Conservation (phyloP, 2,888 invertebrate genomes). For the Allolobophora icterica region DNA sequence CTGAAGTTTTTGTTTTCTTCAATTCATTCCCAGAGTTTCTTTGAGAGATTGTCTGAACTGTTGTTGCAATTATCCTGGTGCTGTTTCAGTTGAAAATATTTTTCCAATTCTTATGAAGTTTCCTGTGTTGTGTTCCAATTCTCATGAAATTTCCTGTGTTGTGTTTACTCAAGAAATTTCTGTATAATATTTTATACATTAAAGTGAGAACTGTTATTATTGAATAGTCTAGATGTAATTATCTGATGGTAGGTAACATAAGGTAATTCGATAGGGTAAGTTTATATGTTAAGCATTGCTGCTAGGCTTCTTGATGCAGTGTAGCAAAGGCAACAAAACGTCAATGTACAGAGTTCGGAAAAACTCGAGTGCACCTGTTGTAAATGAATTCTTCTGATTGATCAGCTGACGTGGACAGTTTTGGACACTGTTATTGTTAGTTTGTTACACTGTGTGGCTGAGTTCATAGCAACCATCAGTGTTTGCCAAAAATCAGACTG, state of each 20-base stretch:
- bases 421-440: too few relatives aligned
- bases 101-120: background rate
- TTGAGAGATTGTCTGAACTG: background rate
- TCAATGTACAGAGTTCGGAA: too few relatives aligned
- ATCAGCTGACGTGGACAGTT: too few relatives aligned
- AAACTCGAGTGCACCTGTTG: too few relatives aligned
- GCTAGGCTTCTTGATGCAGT: background rate
- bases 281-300: background rate
- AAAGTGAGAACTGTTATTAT: background rate
- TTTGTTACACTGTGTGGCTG: too few relatives aligned
- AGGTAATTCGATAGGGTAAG: background rate
- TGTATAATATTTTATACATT: background rate
- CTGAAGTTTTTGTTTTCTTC: background rate
- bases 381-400: too few relatives aligned
- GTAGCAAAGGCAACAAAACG: background rate
- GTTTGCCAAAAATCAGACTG: too few relatives aligned
- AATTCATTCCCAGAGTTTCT: slow-evolving; percentile 12
- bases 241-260: background rate
- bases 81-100: background rate
- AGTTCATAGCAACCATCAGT: too few relatives aligned
- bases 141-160: background rate
- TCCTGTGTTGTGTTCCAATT: background rate
- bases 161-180: background rate
- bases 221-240: background rate
- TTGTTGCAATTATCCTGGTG: background rate